phyloP scores from a whole-genome alignment of 2,113 vertebrate species.

The Regulus satrapa region DNA sequence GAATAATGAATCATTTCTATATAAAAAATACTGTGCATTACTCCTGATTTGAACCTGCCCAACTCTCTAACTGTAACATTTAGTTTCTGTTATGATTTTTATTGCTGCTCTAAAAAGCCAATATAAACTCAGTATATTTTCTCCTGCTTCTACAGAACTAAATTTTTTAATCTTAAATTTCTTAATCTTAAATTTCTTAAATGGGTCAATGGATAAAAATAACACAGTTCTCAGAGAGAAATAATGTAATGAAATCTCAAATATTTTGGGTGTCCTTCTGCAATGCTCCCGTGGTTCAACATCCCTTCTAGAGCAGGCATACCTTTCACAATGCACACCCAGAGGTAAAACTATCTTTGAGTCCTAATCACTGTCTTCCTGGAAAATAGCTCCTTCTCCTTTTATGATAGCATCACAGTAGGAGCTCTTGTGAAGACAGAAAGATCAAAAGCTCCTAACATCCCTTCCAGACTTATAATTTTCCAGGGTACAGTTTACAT shows the following conservation, averaged over 20 bases:
- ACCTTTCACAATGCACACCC: neutral
- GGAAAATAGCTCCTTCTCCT: neutral
- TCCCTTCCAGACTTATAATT: neutral
- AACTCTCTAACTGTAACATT: neutral
- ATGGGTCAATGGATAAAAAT: neutral
- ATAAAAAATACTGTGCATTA: neutral
- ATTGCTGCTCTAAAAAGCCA: neutral
- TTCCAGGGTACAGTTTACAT: neutral
- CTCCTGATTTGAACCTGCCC: neutral
- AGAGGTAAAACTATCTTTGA: neutral
- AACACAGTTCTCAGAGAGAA: neutral
- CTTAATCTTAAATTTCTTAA: neutral
- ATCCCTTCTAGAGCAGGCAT: neutral
- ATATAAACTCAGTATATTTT: neutral
- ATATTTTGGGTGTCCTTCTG: neutral
- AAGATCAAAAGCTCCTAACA: neutral
- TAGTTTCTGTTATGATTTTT: neutral
- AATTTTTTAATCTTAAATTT: neutral
- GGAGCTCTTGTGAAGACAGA: neutral
- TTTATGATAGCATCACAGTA: neutral
- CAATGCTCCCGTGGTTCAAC: neutral
- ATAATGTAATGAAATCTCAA: neutral
- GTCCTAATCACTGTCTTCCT: neutral
- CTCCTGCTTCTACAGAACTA: neutral
- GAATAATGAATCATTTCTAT: constrained; percentile 33